Conservation (phyloP, 2,113 vertebrate genomes). For the Gopherus flavomarginatus region DNA sequence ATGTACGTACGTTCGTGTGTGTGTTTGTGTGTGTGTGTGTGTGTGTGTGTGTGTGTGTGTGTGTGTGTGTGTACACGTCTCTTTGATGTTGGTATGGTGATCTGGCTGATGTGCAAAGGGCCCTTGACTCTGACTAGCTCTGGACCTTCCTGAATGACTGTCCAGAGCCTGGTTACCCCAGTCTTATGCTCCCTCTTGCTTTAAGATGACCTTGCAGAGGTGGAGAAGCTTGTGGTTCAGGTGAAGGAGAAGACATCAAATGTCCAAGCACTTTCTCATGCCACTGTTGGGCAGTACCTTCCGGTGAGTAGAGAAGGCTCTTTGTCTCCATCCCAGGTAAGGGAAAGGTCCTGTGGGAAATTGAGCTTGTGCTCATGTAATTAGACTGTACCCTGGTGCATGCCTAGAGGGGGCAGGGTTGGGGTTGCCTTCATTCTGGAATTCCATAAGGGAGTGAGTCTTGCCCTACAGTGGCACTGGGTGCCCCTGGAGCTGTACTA, state of each 20-base stretch:
- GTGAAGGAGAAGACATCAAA: slow-evolving; percentile 76
- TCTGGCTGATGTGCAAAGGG: no score
- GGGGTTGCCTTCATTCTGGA: not conserved
- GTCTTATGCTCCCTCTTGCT: not conserved
- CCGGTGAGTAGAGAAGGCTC: slow-evolving; percentile 34
- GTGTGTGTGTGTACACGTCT: not conserved
- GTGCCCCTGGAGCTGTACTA: not conserved
- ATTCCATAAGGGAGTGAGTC: not conserved
- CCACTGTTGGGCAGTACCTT: slow-evolving; percentile 61
- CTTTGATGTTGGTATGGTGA: not conserved
- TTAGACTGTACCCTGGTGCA: not conserved
- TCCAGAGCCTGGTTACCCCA: not conserved
- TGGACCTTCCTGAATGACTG: no score
- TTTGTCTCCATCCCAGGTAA: not conserved
- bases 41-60: no score
- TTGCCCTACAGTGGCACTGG: not conserved
- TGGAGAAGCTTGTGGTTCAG: slow-evolving; percentile 67
- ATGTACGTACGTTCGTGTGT: not conserved
- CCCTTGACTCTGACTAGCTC: no score
- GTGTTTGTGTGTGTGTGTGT: no score
- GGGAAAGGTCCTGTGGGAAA: not conserved
- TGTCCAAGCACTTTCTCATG: slow-evolving; percentile 77
- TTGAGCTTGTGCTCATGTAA: not conserved
- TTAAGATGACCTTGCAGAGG: slow-evolving; percentile 76
- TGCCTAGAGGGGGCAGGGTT: not conserved